Evolutionary conservation across 2,797 vertebrate genomes (phyloP).

Genomic region (Phaenicophaeus curvirostris): DNA sequence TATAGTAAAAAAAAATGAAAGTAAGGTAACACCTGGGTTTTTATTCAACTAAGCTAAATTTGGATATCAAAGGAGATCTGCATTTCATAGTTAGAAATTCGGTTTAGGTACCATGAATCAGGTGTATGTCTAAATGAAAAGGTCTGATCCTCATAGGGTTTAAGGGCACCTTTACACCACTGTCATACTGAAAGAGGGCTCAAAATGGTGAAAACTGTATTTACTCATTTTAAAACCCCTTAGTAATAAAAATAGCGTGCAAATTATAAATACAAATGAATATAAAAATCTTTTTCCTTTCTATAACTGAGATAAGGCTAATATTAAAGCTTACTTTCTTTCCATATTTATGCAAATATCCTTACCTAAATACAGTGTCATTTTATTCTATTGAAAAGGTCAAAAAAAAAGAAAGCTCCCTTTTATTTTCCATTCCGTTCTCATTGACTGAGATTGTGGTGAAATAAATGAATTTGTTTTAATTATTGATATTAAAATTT

Average conservation of each 20-base stretch:
- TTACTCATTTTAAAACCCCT: neutral
- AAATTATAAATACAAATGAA: neutral
- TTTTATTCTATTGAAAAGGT: neutral
- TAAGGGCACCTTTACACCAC: neutral
- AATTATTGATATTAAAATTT: slow-evolving; percentile 49
- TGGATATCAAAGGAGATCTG: neutral
- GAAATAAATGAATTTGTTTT: slow-evolving; percentile 29
- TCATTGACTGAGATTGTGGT: neutral
- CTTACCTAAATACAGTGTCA: slow-evolving; percentile 6
- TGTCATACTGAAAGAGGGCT: neutral
- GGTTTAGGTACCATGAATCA: neutral
- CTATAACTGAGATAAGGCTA: neutral
- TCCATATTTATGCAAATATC: slow-evolving; percentile 50
- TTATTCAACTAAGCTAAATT: slow-evolving; percentile 28
- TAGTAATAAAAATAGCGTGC: neutral
- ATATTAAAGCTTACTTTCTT: slow-evolving; percentile 15
- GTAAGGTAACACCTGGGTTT: neutral
- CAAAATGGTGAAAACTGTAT: neutral
- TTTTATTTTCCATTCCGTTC: neutral
- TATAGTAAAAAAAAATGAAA: neutral
- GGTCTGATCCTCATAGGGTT: neutral
- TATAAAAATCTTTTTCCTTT: neutral
- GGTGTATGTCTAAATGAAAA: slow-evolving; percentile 14
- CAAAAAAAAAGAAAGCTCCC: neutral
- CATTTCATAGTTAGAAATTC: slow-evolving; percentile 29